These are phyloP conservation scores for Notamacropus eugenii DNA, from an alignment of 2,797 vertebrate species.

Conservation along the genomic window DNA sequence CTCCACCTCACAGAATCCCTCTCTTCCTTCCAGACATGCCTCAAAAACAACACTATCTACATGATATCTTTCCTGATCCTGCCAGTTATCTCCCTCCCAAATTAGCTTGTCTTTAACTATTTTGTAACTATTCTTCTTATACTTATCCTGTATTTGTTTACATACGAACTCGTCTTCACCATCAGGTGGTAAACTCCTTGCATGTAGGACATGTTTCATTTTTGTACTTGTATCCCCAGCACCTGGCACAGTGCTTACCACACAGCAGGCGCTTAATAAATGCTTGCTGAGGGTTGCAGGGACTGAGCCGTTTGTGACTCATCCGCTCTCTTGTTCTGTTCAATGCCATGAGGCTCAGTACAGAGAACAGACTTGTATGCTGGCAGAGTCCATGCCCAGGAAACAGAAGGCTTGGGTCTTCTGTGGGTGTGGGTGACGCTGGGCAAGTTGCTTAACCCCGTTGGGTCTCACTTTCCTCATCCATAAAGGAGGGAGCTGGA, in stretches of 20 bases:
- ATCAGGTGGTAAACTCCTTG: neutral
- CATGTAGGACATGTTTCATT: neutral
- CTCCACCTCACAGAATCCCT: neutral
- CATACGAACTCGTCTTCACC: neutral
- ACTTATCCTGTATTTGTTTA: neutral
- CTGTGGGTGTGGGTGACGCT: neutral
- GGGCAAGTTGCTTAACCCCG: neutral
- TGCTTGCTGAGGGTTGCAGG: neutral
- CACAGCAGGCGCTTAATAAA: neutral
- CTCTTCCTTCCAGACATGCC: neutral
- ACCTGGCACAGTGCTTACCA: neutral
- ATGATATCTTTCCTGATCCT: neutral
- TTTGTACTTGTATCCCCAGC: neutral
- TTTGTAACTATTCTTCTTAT: neutral
- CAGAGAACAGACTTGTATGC: neutral
- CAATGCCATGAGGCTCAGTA: neutral
- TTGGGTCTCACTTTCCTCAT: neutral
- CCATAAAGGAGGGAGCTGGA: neutral
- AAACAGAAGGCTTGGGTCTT: neutral
- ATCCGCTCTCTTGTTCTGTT: neutral
- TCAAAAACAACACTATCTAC: neutral
- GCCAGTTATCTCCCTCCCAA: neutral
- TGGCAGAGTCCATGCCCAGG: neutral
- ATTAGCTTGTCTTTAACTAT: neutral
- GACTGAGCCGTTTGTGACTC: constrained; percentile 4